These are phyloP conservation scores for Vultur gryphus DNA, from an alignment of 2,797 vertebrate species.

Conservation along the genomic window DNA sequence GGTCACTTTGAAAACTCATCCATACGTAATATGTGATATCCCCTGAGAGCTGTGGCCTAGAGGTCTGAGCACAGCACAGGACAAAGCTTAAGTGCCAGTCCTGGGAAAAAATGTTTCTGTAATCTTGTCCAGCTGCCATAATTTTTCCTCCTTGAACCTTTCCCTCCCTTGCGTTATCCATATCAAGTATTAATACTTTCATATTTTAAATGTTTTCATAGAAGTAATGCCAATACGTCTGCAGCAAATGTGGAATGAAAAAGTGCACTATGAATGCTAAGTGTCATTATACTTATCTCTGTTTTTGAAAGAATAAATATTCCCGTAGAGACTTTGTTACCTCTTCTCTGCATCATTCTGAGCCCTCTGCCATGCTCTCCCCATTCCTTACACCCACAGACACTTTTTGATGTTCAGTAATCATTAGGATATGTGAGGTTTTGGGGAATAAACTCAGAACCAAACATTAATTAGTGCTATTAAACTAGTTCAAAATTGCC, in stretches of 20 bases:
- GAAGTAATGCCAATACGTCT: neutral
- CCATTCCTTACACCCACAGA: neutral
- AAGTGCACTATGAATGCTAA: neutral
- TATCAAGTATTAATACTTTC: neutral
- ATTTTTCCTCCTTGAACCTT: neutral
- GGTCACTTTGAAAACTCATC: constrained; percentile 37
- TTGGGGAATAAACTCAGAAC: neutral
- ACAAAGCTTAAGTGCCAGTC: neutral
- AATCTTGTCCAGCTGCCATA: neutral
- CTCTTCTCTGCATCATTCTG: neutral
- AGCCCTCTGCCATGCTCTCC: neutral
- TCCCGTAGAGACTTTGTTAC: neutral
- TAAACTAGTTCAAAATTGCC: neutral
- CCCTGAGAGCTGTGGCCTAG: neutral
- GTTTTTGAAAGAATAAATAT: neutral
- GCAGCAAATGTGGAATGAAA: neutral
- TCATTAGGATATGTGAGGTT: neutral
- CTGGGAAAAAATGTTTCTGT: neutral
- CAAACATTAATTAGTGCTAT: neutral
- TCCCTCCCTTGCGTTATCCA: neutral
- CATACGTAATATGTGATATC: neutral
- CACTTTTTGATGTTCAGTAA: neutral
- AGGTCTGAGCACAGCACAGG: neutral
- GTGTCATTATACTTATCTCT: neutral
- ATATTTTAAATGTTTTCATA: neutral